Evolutionary conservation across 2,888 invertebrate genomes (phyloP).

Genomic region (Coronaproctus castanopsis): DNA sequence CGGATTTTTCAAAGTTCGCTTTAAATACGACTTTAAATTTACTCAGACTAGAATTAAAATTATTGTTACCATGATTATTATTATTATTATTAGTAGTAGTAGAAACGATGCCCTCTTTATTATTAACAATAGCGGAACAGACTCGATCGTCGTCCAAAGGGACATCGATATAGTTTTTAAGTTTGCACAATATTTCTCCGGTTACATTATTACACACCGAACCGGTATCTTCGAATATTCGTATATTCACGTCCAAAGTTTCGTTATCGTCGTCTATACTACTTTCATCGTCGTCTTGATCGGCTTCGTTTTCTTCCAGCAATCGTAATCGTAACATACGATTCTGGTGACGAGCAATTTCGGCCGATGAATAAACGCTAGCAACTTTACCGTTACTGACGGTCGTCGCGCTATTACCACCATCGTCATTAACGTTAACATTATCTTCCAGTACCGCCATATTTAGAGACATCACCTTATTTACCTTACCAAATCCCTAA

Average conservation of each 20-base stretch:
- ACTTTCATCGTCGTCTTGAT: background rate
- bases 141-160: background rate
- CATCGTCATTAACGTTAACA: too few relatives aligned
- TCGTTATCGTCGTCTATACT: background rate
- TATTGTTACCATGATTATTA: too few relatives aligned
- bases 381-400: background rate
- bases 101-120: background rate
- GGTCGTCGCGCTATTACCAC: background rate
- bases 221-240: background rate
- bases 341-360: background rate
- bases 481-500: too few relatives aligned
- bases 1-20: background rate
- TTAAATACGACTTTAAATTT: background rate
- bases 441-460: too few relatives aligned
- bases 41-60: background rate
- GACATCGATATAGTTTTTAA: background rate
- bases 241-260: background rate
- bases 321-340: background rate
- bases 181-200: background rate
- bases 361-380: background rate
- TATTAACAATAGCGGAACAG: background rate
- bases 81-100: background rate
- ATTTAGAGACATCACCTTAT: too few relatives aligned
- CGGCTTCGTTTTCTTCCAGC: background rate
- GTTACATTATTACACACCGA: background rate